These are phyloP conservation scores for Gymnopithys bicolor DNA, from an alignment of 2,797 vertebrate genomes.

Conservation along the genomic window DNA sequence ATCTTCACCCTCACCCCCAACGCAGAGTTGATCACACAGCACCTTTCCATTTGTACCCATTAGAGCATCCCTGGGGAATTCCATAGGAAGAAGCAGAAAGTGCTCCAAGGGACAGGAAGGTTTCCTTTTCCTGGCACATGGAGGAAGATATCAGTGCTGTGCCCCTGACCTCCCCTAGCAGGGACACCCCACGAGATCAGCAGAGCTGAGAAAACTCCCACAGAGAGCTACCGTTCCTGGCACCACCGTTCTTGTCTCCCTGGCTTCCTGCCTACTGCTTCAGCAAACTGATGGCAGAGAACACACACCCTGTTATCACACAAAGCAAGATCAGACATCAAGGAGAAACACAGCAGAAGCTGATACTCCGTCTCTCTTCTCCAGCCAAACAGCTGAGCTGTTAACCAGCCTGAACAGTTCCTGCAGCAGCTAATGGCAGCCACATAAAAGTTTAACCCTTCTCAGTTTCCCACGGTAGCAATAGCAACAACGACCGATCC, in stretches of 20 bases:
- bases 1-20: not conserved
- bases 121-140: not conserved
- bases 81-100: not conserved
- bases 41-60: not conserved
- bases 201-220: not conserved
- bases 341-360: not conserved
- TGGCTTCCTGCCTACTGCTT: slow-evolving; percentile 23
- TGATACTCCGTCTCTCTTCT: slow-evolving; percentile 27
- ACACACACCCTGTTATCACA: slow-evolving; percentile 25
- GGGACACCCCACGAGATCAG: fast-evolving
- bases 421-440: not conserved
- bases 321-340: slow-evolving; percentile 20
- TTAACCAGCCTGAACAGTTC: slow-evolving; percentile 36
- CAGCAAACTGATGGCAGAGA: not conserved
- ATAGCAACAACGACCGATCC: not conserved
- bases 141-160: not conserved
- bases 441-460: slow-evolving; percentile 64
- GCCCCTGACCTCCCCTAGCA: not conserved
- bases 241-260: not conserved
- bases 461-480: slow-evolving; percentile 59
- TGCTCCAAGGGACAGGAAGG: not conserved
- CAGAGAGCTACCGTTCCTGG: not conserved
- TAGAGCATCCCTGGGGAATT: not conserved
- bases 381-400: slow-evolving; percentile 42
- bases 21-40: fast-evolving